Percentiles rank a stretch among this genome's conserved stretches.
Conservation (phyloP, 2,113 vertebrate species). For the Ciconia maguari region DNA sequence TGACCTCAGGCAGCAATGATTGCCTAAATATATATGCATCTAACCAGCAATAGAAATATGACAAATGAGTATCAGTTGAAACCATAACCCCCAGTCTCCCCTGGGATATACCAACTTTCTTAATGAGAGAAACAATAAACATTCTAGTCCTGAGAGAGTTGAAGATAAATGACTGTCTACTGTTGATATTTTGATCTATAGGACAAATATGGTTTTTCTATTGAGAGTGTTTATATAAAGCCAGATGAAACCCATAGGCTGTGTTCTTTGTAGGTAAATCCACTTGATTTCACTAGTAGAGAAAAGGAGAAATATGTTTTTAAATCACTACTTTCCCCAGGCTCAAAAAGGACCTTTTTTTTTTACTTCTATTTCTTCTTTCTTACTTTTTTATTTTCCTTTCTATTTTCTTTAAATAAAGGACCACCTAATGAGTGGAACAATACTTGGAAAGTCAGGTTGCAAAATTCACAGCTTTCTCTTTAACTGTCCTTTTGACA, state of each 20-base stretch:
- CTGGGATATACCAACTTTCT: neutral
- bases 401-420: neutral
- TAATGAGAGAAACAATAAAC: slow-evolving; percentile 57
- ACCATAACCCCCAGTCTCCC: neutral
- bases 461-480: neutral
- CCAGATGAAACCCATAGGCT: neutral
- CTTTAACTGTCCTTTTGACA: neutral
- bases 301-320: neutral
- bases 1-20: slow-evolving; percentile 9
- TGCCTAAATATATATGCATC: slow-evolving; percentile 13
- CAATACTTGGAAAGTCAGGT: neutral
- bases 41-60: slow-evolving; percentile 37
- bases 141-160: neutral
- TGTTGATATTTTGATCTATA: slow-evolving; percentile 50
- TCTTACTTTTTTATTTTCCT: too few species aligned
- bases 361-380: neutral
- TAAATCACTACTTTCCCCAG: neutral
- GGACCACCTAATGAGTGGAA: neutral
- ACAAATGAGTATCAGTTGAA: slow-evolving; percentile 40
- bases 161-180: slow-evolving; percentile 38
- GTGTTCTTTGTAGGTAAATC: neutral
- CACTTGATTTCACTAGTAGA: neutral
- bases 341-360: neutral
- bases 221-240: neutral
- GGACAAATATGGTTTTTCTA: slow-evolving; percentile 1